phyloP scores from a whole-genome alignment of 2,113 vertebrate species.

The Oryzias celebensis region DNA sequence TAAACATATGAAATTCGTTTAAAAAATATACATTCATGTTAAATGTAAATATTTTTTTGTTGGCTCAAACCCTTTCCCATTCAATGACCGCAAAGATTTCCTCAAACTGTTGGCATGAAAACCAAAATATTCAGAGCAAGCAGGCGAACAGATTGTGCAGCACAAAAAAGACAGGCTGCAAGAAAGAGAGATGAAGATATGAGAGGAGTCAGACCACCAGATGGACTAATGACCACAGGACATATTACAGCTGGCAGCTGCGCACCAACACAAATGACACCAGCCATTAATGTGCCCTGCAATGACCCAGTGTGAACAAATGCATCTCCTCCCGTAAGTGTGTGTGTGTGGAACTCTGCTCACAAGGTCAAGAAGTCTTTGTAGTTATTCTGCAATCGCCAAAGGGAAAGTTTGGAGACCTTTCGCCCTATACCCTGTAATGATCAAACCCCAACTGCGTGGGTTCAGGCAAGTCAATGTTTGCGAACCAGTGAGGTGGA shows the following conservation, averaged over 20 bases:
- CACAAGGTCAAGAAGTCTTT: slow-evolving; percentile 34
- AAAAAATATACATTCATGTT: no score
- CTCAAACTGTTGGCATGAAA: no score
- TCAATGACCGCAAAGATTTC: no score
- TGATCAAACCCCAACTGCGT: slow-evolving; percentile 1
- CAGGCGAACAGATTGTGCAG: slow-evolving; percentile 4
- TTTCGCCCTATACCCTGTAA: slow-evolving; percentile 16
- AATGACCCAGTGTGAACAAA: slow-evolving; percentile 23
- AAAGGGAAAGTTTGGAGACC: slow-evolving; percentile 26
- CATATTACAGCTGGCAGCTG: slow-evolving; percentile 71
- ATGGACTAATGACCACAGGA: slow-evolving; percentile 74
- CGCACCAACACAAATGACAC: slow-evolving; percentile 65
- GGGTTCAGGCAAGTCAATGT: neutral
- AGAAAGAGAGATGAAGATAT: slow-evolving; percentile 36
- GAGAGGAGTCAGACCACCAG: slow-evolving; percentile 60
- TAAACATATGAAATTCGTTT: no score
- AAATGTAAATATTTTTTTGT: no score
- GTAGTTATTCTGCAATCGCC: slow-evolving; percentile 39
- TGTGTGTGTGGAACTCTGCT: slow-evolving; percentile 23
- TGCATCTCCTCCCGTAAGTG: slow-evolving; percentile 1
- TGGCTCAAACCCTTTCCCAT: no score
- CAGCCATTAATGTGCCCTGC: slow-evolving; percentile 52
- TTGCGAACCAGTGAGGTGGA: neutral
- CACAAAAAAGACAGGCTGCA: slow-evolving; percentile 10
- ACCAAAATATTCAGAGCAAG: neutral